Evolutionary conservation across 2,888 invertebrate genomes (phyloP).

Genomic region (Drepana falcataria): DNA sequence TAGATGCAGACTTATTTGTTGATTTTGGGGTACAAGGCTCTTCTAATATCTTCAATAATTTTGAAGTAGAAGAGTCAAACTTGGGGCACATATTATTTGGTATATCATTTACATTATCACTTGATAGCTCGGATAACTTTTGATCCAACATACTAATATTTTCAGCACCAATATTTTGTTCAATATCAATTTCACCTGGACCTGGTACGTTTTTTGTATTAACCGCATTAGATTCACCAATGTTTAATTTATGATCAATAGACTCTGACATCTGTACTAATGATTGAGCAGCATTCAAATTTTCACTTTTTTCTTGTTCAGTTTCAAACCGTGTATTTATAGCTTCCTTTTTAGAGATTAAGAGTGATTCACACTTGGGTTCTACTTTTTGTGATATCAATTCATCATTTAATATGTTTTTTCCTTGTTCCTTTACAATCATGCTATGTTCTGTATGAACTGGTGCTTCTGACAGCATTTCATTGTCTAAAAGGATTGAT

Average conservation of each 20-base stretch:
- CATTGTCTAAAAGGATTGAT: slow-evolving; percentile 14
- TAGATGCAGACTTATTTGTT: slow-evolving; percentile 36
- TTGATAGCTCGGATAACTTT: slow-evolving; percentile 39
- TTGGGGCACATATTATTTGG: slow-evolving; percentile 36
- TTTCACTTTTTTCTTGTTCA: slow-evolving; percentile 69
- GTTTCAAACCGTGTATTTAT: slow-evolving; percentile 56
- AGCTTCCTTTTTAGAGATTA: slow-evolving; percentile 33
- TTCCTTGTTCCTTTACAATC: slow-evolving; percentile 7
- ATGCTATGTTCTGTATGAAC: slow-evolving; percentile 18
- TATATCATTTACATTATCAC: slow-evolving; percentile 40
- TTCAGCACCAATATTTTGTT: slow-evolving; percentile 40
- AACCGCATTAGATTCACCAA: slow-evolving; percentile 35
- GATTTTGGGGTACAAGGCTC: slow-evolving; percentile 58
- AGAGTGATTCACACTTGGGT: slow-evolving; percentile 18
- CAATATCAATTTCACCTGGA: slow-evolving; percentile 18
- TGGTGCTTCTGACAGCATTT: slow-evolving; percentile 26
- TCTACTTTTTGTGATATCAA: slow-evolving; percentile 11
- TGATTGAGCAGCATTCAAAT: slow-evolving; percentile 70
- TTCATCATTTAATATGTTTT: slow-evolving; percentile 17
- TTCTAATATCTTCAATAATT: slow-evolving; percentile 78
- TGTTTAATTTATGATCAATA: slow-evolving; percentile 55
- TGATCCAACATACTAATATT: slow-evolving; percentile 32
- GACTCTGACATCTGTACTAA: slow-evolving; percentile 73
- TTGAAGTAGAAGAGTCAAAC: slow-evolving; percentile 68
- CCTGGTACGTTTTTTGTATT: slow-evolving; percentile 32